phyloP scores from a whole-genome alignment of 2,888 invertebrate species.

The Agrochola circellaris region DNA sequence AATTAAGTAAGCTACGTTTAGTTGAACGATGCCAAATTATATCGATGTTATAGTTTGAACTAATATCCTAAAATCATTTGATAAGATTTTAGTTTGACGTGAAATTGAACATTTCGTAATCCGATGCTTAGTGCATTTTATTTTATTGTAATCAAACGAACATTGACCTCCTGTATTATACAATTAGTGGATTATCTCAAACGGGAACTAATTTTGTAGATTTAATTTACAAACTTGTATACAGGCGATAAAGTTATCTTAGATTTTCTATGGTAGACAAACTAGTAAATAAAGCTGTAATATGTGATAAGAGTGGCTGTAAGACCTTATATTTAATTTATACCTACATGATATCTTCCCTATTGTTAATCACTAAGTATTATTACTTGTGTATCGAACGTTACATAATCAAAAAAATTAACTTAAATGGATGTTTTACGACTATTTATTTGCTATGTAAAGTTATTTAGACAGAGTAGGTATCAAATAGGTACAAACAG shows the following conservation, averaged over 20 bases:
- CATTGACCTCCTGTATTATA: slow-evolving; percentile 82
- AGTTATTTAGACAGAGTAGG: slow-evolving; percentile 78
- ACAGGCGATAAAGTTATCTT: slow-evolving; percentile 86
- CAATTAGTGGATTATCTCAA: slow-evolving; percentile 75
- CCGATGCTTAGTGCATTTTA: slow-evolving; percentile 81
- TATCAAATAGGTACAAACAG: slow-evolving; percentile 86
- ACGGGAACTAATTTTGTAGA: slow-evolving; percentile 84
- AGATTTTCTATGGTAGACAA: slow-evolving; percentile 90
- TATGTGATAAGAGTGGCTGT: slow-evolving; percentile 91
- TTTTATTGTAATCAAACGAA: slow-evolving; percentile 71
- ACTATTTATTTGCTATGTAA: slow-evolving; percentile 77
- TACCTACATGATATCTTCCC: slow-evolving; percentile 80
- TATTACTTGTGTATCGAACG: slow-evolving; percentile 68
- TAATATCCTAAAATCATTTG: slow-evolving; percentile 50
- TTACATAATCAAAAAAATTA: slow-evolving; percentile 67
- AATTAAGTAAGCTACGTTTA: slow-evolving; percentile 83
- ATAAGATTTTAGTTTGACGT: slow-evolving; percentile 73
- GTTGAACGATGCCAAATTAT: slow-evolving; percentile 89
- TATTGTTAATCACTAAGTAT: slow-evolving; percentile 74
- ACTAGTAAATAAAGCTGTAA: slow-evolving; percentile 86
- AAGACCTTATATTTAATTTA: slow-evolving; percentile 83
- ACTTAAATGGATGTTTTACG: slow-evolving; percentile 63
- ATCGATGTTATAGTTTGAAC: slow-evolving; percentile 71
- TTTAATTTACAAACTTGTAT: slow-evolving; percentile 85
- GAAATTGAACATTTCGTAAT: slow-evolving; percentile 76